Percentiles rank a stretch among this genome's conserved stretches.
Conservation (phyloP, 2,113 vertebrate species). For the Coptodon bakossiorum region DNA sequence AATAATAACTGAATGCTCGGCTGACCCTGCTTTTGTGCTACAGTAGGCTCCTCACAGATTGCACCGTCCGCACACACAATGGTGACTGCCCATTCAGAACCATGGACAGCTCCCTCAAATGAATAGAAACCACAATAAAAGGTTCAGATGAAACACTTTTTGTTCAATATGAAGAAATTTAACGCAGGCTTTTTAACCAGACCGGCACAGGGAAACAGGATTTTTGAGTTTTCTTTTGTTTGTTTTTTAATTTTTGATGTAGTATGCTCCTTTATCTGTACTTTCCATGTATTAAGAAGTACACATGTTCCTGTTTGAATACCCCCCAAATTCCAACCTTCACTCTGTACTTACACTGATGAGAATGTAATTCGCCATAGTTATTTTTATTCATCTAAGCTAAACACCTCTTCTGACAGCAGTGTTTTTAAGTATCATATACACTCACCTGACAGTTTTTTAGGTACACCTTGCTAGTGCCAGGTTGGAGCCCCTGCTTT, state of each 20-base stretch:
- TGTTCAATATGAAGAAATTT: neutral
- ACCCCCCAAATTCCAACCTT: neutral
- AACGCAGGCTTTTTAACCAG: neutral
- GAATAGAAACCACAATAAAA: neutral
- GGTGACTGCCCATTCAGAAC: constrained; percentile 35
- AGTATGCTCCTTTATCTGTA: neutral
- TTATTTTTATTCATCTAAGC: neutral
- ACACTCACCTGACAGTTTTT: neutral
- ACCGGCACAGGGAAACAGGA: neutral
- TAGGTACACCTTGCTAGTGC: neutral
- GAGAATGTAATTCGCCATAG: neutral
- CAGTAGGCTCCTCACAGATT: constrained; percentile 28
- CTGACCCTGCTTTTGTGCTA: constrained; percentile 54
- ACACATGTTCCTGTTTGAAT: neutral
- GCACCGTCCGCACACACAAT: neutral
- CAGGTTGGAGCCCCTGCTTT: neutral
- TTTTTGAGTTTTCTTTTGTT: neutral
- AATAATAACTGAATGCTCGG: constrained; percentile 49
- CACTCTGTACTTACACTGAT: neutral
- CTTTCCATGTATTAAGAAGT: neutral
- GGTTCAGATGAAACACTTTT: neutral
- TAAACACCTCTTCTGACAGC: neutral
- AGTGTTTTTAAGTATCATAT: neutral
- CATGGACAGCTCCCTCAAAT: constrained; percentile 42
- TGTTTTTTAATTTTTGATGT: neutral